phyloP scores from a whole-genome alignment of 2,797 vertebrate genomes.

The Anolis apletophallus region DNA sequence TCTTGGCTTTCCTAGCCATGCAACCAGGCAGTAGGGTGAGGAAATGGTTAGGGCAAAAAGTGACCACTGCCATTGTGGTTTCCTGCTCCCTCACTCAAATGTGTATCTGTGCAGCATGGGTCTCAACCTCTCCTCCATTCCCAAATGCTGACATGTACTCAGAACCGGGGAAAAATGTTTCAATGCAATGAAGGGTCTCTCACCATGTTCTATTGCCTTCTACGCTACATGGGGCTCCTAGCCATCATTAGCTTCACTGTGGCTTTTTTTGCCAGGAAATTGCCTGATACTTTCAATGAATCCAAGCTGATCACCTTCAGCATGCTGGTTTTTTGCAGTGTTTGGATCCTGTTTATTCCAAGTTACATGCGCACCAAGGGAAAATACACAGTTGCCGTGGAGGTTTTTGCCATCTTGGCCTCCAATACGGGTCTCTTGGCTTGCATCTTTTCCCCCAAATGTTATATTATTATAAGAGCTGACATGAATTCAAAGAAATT shows the following conservation, averaged over 20 bases:
- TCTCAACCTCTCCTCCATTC: not conserved
- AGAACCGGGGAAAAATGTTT: not conserved
- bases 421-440: conserved; percentile 6
- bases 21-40: not conserved
- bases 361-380: conserved; percentile 20
- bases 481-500: conserved; percentile 19
- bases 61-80: not conserved
- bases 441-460: conserved; percentile 29
- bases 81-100: conserved; percentile 12
- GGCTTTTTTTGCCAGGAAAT: not conserved
- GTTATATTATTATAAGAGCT: conserved; percentile 21
- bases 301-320: conserved; percentile 37
- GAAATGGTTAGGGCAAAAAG: not conserved
- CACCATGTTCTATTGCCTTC: conserved; percentile 13
- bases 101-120: not conserved
- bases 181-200: conserved; percentile 14
- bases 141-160: not conserved
- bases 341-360: conserved; percentile 32
- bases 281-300: conserved; percentile 29
- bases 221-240: conserved; percentile 13
- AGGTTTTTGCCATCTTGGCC: conserved; percentile 24
- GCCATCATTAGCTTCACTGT: conserved; percentile 16
- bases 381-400: not conserved
- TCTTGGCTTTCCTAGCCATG: conserved; percentile 11
- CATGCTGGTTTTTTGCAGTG: conserved; percentile 33